Conservation (phyloP, 2,888 invertebrate species). For the Temnothorax rugatulus region DNA sequence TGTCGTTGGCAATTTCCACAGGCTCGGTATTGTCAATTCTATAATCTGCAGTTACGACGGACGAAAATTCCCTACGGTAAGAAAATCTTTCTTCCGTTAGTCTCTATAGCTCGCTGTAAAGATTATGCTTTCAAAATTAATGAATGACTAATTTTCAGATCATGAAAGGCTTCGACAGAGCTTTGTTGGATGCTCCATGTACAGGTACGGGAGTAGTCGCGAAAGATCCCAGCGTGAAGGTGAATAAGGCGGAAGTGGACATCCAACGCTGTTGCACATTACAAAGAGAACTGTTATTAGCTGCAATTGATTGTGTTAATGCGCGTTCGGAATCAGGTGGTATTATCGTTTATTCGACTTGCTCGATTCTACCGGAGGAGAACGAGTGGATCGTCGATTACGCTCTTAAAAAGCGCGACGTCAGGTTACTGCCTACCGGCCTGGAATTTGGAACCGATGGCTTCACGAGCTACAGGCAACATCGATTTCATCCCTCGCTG, state of each 20-base stretch:
- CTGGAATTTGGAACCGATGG: constrained; percentile 98
- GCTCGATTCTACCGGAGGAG: constrained; percentile 99
- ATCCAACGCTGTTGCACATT: constrained; percentile 96
- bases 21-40: constrained; percentile 97
- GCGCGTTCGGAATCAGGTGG: constrained; percentile 97
- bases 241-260: constrained; percentile 95
- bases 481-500: constrained; percentile 96
- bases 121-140: constrained; percentile 21
- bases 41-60: constrained; percentile 97
- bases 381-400: constrained; percentile 99
- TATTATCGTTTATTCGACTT: constrained; percentile 99
- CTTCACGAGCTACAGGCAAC: constrained; percentile 94
- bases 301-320: constrained; percentile 98
- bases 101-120: constrained; percentile 23
- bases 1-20: constrained; percentile 98
- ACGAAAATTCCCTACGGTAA: constrained; percentile 91
- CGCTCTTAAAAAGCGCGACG: constrained; percentile 96
- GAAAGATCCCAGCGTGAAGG: constrained; percentile 99
- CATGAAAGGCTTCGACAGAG: constrained; percentile 97
- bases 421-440: constrained; percentile 97
- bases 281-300: constrained; percentile 96
- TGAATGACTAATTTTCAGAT: constrained; percentile 86
- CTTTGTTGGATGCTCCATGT: constrained; percentile 98
- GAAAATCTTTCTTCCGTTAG: constrained; percentile 50
- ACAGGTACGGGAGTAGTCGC: constrained; percentile 99